phyloP scores from a whole-genome alignment of 1,140 invertebrate species.

The Megathymus violae region DNA sequence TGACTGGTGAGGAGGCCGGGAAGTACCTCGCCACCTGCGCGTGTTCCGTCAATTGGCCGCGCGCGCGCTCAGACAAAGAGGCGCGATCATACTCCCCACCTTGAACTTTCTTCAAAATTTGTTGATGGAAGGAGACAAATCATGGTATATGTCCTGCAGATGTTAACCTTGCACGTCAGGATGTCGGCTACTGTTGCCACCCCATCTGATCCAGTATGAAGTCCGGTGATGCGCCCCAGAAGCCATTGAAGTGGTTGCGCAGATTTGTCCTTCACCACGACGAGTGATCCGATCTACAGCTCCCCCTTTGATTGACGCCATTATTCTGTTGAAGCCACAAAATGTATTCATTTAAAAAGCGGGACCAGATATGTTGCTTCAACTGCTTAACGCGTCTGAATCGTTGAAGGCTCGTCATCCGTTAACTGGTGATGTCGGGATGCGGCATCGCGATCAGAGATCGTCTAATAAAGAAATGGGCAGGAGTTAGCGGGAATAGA shows the following conservation, averaged over 20 bases:
- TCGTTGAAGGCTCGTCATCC: constrained; percentile 11
- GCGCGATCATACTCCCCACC: no score
- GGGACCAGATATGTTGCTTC: constrained; percentile 30
- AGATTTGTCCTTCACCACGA: neutral
- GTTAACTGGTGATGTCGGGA: constrained; percentile 1
- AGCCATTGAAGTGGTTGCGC: constrained; percentile 9
- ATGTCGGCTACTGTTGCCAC: constrained; percentile 6
- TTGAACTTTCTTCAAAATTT: neutral
- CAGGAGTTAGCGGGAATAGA: constrained; percentile 24
- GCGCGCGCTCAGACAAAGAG: no score
- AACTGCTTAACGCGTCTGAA: constrained; percentile 20
- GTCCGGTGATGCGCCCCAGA: constrained; percentile 3
- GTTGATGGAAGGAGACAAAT: constrained; percentile 3
- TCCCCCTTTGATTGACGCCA: constrained; percentile 7
- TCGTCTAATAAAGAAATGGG: constrained; percentile 36
- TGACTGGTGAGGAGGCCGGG: no score
- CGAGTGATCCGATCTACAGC: neutral
- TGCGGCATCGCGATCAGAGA: constrained; percentile 21
- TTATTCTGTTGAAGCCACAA: constrained; percentile 31
- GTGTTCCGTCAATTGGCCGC: no score
- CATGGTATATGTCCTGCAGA: constrained; percentile 5
- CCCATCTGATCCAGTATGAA: neutral
- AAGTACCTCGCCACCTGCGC: no score
- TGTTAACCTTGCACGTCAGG: constrained; percentile 2
- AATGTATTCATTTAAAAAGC: constrained; percentile 29